These are phyloP conservation scores for Notothenia rossii DNA, from an alignment of 2,113 vertebrate genomes.

Conservation along the genomic window DNA sequence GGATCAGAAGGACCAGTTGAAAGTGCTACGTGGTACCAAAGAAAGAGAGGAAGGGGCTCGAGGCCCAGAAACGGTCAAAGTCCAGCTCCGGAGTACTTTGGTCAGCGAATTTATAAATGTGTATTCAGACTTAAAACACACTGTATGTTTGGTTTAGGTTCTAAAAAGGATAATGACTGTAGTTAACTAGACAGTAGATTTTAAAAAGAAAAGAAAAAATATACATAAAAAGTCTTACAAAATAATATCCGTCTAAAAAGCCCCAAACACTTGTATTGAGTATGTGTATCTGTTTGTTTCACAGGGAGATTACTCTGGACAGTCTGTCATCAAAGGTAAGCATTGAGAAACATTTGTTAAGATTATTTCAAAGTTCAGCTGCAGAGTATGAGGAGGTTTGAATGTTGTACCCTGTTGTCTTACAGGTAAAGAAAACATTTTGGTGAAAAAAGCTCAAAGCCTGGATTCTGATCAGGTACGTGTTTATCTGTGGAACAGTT, in stretches of 20 bases:
- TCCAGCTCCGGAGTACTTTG: conserved; percentile 90
- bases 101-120: conserved; percentile 74
- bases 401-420: conserved; percentile 43
- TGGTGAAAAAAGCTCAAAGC: conserved; percentile 88
- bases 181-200: too few relatives aligned
- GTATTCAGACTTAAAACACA: too few relatives aligned
- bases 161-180: too few relatives aligned
- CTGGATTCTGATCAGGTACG: conserved; percentile 89
- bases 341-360: background rate
- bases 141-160: too few relatives aligned
- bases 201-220: too few relatives aligned
- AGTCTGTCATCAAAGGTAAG: conserved; percentile 86
- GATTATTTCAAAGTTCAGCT: background rate
- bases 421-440: conserved; percentile 91
- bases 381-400: background rate
- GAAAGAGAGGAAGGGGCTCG: conserved; percentile 91
- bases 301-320: conserved; percentile 85
- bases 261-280: background rate
- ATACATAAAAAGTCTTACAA: too few relatives aligned
- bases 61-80: conserved; percentile 90
- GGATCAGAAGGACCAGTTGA: conserved; percentile 91
- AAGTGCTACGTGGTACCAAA: conserved; percentile 86
- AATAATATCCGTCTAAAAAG: background rate
- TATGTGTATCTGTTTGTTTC: conserved; percentile 16
- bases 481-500: background rate